Base-by-base conservation (phyloP, 2,113 vertebrate genomes). In the Cnemophilus loriae region DNA sequence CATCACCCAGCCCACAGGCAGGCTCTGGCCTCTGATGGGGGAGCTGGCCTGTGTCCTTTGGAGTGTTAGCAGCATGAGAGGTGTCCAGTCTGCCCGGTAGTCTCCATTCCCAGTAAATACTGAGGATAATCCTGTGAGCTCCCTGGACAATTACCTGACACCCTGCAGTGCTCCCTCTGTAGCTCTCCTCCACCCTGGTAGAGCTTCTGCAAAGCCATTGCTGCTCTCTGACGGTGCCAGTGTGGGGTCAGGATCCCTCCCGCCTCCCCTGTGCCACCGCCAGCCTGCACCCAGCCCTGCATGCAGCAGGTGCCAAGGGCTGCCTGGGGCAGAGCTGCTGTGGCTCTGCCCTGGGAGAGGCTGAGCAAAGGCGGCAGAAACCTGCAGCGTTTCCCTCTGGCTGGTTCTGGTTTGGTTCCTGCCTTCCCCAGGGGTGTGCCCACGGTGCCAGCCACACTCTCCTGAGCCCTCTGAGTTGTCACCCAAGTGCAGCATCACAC, bases 401-500 rank as follows among this genome's bases (percentile, higher is more conserved):
- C 22, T 74, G 9, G 1, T 55, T 76, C 42, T 87, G 41, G 27
- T 47, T 90, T 8, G 3, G 24, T n/a, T 76, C 42, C 42, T 49
- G 13, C 39, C 22, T 67, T 83, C 22, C 22, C 39, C 37, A 16
- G 26, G 8, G 15, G 1, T 9, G 41, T 55, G 42, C 21, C 27
- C 9, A 12, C 1, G 1, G 32, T 42, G 21, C 53, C 68, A 60
- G 10, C 41, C 33, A 5, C 0, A 1, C 44, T 57, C 41, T 32
- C 42, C 32, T 61, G 73, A 67, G 49, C 39, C 49, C 42, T 70
- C 19, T 6, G 27, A 74, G 41, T 14, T 76, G 61, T n/a, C 68
- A 50, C 39, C 3, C 21, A 46, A n/a, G 42, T 16, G 39, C 57
- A 83, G 61, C 61, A 47, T 85, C 60, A 52, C 12, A 2, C 21